These are phyloP conservation scores for Otus sunia DNA, from an alignment of 2,113 vertebrate genomes.

Conservation along the genomic window DNA sequence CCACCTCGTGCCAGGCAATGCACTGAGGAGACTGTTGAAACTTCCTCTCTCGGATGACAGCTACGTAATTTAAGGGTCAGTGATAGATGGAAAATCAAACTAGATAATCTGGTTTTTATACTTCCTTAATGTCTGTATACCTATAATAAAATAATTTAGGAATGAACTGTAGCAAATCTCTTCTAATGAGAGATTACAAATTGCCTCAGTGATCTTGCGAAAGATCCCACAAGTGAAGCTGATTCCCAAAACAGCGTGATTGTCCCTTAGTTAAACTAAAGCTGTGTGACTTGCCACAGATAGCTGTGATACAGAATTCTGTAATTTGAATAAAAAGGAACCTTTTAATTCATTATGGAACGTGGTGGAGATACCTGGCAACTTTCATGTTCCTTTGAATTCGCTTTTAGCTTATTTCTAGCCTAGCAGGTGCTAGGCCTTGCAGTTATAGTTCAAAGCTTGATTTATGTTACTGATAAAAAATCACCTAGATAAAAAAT, in stretches of 20 bases:
- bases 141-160: neutral
- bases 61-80: neutral
- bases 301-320: neutral
- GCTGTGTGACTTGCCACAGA: neutral
- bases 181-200: neutral
- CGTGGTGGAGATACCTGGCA: neutral
- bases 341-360: neutral
- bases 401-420: neutral
- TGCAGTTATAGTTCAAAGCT: neutral
- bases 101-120: rapidly evolving
- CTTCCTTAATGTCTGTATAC: neutral
- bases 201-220: neutral
- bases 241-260: neutral
- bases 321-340: neutral
- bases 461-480: neutral
- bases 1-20: neutral
- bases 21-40: neutral
- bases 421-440: neutral
- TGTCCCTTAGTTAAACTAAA: neutral
- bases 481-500: neutral
- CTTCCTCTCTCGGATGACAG: neutral
- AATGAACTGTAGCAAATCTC: neutral
- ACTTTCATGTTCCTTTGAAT: slow-evolving; percentile 7
- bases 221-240: neutral
- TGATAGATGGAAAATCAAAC: neutral